phyloP scores from a whole-genome alignment of 2,888 invertebrate species.

The Amiota minor region DNA sequence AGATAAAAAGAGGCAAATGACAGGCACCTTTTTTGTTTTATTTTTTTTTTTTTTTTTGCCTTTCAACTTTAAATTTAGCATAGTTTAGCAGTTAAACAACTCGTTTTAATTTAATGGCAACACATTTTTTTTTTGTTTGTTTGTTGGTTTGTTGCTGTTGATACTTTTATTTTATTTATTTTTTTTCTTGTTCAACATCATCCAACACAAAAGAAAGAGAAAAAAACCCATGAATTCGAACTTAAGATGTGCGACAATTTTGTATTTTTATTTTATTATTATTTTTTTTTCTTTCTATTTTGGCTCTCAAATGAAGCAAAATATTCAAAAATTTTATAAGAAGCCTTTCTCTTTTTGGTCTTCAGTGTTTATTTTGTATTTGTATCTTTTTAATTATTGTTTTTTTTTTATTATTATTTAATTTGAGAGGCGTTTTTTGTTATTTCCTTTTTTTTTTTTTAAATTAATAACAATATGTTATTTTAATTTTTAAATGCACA shows the following conservation, averaged over 20 bases:
- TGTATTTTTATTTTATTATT: constrained; percentile 36
- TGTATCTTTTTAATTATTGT: constrained; percentile 30
- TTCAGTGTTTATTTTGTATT: constrained; percentile 35
- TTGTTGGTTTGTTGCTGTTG: too few relatives aligned
- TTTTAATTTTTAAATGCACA: constrained; percentile 1
- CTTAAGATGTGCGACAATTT: constrained; percentile 36
- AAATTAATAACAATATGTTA: constrained; percentile 51
- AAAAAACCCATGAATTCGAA: too few relatives aligned
- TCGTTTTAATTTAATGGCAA: constrained; percentile 21
- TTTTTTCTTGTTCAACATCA: too few relatives aligned
- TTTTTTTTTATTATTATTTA: constrained; percentile 37
- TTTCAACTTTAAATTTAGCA: neutral
- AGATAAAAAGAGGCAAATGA: neutral
- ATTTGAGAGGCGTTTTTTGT: constrained; percentile 36
- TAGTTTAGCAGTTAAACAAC: constrained; percentile 25
- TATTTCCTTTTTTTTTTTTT: constrained; percentile 36
- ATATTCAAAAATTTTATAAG: neutral
- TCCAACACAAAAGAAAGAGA: too few relatives aligned
- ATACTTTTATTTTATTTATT: too few relatives aligned
- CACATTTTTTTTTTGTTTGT: neutral
- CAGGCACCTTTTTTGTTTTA: too few relatives aligned
- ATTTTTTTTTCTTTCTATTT: constrained; percentile 1
- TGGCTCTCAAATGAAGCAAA: neutral
- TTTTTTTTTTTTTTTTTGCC: too few relatives aligned
- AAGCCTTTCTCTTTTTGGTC: constrained; percentile 21